phyloP scores from a whole-genome alignment of 2,888 invertebrate genomes.

The Drosophila bunnanda region DNA sequence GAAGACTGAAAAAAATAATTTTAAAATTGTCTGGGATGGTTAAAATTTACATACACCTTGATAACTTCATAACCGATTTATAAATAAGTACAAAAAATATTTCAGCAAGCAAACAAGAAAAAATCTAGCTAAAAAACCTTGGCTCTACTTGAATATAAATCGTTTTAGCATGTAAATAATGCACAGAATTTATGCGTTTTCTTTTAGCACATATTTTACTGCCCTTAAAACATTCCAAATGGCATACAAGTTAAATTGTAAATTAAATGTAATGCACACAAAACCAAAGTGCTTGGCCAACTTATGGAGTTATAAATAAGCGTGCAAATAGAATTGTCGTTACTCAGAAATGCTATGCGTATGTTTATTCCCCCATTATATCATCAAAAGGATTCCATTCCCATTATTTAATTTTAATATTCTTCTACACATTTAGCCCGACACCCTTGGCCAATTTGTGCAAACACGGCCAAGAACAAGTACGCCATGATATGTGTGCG shows the following conservation, averaged over 20 bases:
- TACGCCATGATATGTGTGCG: slow-evolving; percentile 34
- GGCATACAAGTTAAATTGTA: not conserved
- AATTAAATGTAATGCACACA: slow-evolving; percentile 10
- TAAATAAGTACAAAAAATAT: not conserved
- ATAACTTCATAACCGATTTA: not conserved
- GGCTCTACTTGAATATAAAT: not conserved
- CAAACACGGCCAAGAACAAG: slow-evolving; percentile 55
- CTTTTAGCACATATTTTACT: not conserved
- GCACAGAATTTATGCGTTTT: not conserved
- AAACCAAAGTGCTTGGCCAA: slow-evolving; percentile 6
- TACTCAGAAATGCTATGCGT: slow-evolving; percentile 7
- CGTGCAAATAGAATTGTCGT: slow-evolving; percentile 4
- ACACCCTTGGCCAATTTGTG: slow-evolving; percentile 64
- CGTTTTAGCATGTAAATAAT: not conserved
- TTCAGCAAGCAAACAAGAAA: not conserved
- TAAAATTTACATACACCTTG: not conserved
- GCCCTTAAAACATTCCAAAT: not conserved
- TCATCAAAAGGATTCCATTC: slow-evolving; percentile 35
- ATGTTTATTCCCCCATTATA: slow-evolving; percentile 21
- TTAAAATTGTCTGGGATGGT: not conserved
- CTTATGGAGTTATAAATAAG: slow-evolving; percentile 16
- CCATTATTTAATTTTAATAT: slow-evolving; percentile 54
- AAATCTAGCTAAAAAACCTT: not conserved
- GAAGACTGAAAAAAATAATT: not conserved
- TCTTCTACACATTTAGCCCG: slow-evolving; percentile 48